phyloP scores from a whole-genome alignment of 2,797 vertebrate genomes.

The Garrulus glandarius region DNA sequence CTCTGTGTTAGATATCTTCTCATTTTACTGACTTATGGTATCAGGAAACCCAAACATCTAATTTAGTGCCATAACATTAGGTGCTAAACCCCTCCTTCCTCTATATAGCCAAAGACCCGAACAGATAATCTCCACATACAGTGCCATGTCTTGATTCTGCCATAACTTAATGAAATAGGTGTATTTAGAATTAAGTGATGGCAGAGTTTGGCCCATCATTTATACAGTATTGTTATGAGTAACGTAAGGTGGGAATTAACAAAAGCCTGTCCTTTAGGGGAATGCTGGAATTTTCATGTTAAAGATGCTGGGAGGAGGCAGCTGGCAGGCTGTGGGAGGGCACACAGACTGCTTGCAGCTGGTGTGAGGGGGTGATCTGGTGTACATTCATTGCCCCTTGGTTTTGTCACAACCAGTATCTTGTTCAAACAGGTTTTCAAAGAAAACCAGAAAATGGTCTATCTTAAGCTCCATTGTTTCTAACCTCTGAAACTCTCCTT shows the following conservation, averaged over 20 bases:
- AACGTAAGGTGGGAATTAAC: neutral
- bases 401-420: neutral
- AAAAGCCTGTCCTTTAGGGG: neutral
- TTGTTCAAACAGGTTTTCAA: neutral
- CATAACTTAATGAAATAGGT: neutral
- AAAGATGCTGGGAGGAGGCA: neutral
- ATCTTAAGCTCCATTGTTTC: neutral
- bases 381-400: neutral
- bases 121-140: rapidly evolving
- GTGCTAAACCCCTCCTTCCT: neutral
- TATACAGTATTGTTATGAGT: neutral
- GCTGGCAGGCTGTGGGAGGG: neutral
- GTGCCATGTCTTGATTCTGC: neutral
- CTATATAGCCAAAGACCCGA: neutral
- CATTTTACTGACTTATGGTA: neutral
- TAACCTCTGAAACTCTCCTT: neutral
- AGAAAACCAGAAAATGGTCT: neutral
- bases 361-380: rapidly evolving
- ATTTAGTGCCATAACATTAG: neutral
- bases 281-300: neutral
- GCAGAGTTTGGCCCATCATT: neutral
- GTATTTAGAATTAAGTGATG: neutral
- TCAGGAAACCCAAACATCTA: neutral
- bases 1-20: neutral
- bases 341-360: neutral